A percentile compares a stretch with the other conserved stretches of the same genome.
These are phyloP conservation scores for Squalus acanthias DNA, from an alignment of 2,797 vertebrate genomes.

Conservation along the genomic window DNA sequence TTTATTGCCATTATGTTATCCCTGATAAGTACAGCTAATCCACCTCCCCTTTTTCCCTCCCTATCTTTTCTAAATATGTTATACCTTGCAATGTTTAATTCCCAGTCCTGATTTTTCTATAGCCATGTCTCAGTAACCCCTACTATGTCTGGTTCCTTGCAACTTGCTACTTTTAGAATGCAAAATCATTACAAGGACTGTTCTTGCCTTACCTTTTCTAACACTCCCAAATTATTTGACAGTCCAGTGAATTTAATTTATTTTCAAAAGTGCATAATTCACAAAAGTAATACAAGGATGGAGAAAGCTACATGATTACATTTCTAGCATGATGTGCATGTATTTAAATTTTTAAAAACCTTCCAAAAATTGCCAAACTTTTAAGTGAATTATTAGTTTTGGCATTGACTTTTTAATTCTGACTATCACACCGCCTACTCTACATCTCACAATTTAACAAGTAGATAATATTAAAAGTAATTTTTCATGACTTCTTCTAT, in stretches of 20 bases:
- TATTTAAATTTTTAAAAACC: not conserved
- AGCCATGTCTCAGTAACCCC: too few relatives aligned
- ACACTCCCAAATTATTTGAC: not conserved
- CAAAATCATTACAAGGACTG: not conserved
- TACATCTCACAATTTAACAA: not conserved
- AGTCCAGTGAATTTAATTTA: not conserved
- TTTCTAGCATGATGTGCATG: not conserved
- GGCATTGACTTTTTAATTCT: not conserved
- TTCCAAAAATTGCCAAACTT: not conserved
- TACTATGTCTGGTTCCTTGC: too few relatives aligned
- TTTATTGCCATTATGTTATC: too few relatives aligned
- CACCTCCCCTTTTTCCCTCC: too few relatives aligned
- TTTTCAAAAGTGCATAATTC: not conserved
- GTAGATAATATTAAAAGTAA: not conserved
- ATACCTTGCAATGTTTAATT: too few relatives aligned
- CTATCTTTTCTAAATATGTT: too few relatives aligned
- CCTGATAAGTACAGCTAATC: too few relatives aligned
- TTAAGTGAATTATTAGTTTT: not conserved
- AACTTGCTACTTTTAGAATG: not conserved
- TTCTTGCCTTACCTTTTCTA: not conserved
- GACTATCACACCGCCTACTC: not conserved
- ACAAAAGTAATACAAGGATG: not conserved
- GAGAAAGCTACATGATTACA: not conserved
- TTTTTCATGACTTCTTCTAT: not conserved
- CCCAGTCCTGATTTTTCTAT: too few relatives aligned